phyloP scores from a whole-genome alignment of 2,113 vertebrate genomes.

The Anarhynchus alexandrinus region DNA sequence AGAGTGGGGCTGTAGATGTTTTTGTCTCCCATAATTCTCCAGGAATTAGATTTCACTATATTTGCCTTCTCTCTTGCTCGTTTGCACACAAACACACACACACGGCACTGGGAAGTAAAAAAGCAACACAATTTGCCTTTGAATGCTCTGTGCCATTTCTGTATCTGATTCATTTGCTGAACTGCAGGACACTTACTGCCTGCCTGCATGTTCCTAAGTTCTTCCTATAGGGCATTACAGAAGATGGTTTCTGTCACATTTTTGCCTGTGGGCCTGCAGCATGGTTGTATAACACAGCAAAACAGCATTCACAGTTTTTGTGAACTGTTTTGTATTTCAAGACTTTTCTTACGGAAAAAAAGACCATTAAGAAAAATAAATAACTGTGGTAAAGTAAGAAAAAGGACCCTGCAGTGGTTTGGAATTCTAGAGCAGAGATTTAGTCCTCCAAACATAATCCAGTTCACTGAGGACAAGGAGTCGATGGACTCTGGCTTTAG shows the following conservation, averaged over 20 bases:
- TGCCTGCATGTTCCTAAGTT: not conserved
- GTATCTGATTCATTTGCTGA: not conserved
- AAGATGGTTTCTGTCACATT: not conserved
- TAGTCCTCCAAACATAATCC: not conserved
- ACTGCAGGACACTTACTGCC: not conserved
- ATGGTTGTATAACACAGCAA: not conserved
- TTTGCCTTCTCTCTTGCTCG: not conserved
- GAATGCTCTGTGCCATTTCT: not conserved
- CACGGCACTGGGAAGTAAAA: not conserved
- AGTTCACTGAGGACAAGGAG: not conserved
- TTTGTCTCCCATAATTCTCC: not conserved
- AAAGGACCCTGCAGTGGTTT: not conserved
- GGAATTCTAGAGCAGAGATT: not conserved
- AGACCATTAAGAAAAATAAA: not conserved
- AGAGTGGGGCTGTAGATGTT: not conserved
- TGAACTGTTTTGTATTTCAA: not conserved
- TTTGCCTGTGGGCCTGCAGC: not conserved
- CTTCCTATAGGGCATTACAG: not conserved
- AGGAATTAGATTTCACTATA: not conserved
- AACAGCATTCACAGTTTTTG: not conserved
- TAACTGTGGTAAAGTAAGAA: not conserved
- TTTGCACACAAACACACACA: not conserved
- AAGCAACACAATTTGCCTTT: not conserved
- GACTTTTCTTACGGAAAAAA: not conserved
- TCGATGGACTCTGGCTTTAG: not conserved